Evolutionary conservation across 1,140 invertebrate species (phyloP).

Genomic region (Chironomus striatipennis): DNA sequence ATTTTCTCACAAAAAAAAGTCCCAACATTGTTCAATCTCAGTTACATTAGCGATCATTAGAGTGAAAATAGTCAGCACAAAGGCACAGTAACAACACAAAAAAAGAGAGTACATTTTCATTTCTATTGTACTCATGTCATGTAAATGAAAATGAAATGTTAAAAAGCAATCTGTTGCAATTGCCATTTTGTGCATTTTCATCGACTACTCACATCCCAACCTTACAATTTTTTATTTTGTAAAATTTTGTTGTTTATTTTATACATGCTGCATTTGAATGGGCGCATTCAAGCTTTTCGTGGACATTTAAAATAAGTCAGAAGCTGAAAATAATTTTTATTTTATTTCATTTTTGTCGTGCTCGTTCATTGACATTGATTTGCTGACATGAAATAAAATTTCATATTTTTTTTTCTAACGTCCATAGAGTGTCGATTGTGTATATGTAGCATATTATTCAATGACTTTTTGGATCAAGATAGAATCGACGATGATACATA

Average conservation of each 20-base stretch:
- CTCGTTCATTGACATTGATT: neutral
- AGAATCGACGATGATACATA: too few relatives aligned
- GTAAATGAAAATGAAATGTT: neutral
- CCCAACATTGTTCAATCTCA: neutral
- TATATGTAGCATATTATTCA: too few relatives aligned
- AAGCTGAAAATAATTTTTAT: neutral
- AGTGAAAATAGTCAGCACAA: too few relatives aligned
- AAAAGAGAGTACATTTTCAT: neutral
- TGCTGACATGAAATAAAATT: neutral
- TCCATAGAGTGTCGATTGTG: too few relatives aligned
- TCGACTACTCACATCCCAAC: neutral
- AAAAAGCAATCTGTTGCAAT: constrained; percentile 5
- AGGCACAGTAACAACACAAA: neutral
- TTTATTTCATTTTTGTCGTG: neutral
- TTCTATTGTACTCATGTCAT: constrained; percentile 7
- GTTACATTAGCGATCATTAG: too few relatives aligned
- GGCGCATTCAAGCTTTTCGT: neutral
- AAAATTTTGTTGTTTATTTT: neutral
- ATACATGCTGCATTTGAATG: neutral
- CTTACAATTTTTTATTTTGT: neutral
- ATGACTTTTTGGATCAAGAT: too few relatives aligned
- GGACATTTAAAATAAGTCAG: neutral
- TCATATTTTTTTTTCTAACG: neutral
- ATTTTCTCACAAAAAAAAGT: neutral
- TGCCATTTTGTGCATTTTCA: neutral